Base-by-base conservation (phyloP, 2,888 invertebrate species). In the Acrobasis repandana region DNA sequence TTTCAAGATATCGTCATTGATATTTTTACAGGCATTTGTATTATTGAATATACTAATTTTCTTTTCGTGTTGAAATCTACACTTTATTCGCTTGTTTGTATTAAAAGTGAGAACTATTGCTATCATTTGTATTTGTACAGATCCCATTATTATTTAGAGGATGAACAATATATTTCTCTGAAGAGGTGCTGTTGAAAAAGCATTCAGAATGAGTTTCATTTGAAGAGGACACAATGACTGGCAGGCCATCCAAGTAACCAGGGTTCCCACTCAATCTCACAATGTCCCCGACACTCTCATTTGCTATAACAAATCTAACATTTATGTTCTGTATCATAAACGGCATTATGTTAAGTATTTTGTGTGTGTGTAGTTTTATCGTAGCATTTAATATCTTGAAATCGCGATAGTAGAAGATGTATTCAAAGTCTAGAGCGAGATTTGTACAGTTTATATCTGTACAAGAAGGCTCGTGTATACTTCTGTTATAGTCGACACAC, bases 201-300 rank as follows among this genome's bases (percentile, higher is more conserved):
- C 73, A 61, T 9, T 82, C 73, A 1, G 87, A 84, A 61, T 85
- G 74, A 67, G 92, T 85, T 46, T 63, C 72, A 65, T 77, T 72
- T 38, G 79, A 71, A 58, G 71, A 79, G 50, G 91, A 93, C 36
- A 80, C 77, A 61, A 94, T 81, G 38, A 97, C 84, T 0, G 96
- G 96, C 68, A 94, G 93, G 9, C 95, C 95, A 4, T 86, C 70
- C 8, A 94, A 75, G 74, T 97, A 97, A 3, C 97, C 97, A 1
- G 96, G 96, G 80, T 95, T 95, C 2, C 97, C 97, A 85, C 97
- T 97, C 15, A 92, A 71, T 65, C 75, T 70, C 38, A 86, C 63
- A 46, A 85, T 65, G 18, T 72, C 65, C 1, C 83, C 79, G n/a
- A 72, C 69, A 0, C 86, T 76, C 50, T 73, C 69, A 65, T 88